Evolutionary conservation across 2,113 vertebrate genomes (phyloP).

Genomic region (Paraplagusia blochii): DNA sequence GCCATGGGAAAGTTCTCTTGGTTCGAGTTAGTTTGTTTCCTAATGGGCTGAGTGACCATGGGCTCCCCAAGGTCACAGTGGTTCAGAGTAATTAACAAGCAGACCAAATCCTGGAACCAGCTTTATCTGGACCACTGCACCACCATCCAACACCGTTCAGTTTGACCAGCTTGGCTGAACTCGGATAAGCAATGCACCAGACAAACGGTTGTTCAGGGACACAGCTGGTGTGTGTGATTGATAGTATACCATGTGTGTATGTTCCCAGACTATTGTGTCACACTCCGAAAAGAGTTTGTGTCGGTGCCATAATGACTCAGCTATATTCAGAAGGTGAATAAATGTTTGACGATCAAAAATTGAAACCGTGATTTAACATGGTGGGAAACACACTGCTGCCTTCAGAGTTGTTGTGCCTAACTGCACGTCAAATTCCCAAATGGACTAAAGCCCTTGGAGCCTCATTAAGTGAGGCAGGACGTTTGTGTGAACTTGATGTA

Average conservation of each 20-base stretch:
- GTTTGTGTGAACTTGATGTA: conserved; percentile 52
- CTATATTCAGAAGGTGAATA: conserved; percentile 8
- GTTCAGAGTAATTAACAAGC: conserved; percentile 46
- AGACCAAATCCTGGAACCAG: conserved; percentile 10
- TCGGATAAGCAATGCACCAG: conserved; percentile 20
- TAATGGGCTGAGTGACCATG: conserved; percentile 52
- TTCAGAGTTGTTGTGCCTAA: background rate
- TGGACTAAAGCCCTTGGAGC: conserved; percentile 30
- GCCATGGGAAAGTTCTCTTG: conserved; percentile 52
- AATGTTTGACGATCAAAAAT: background rate
- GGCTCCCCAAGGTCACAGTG: conserved; percentile 42
- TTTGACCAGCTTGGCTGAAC: conserved; percentile 13
- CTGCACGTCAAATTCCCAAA: conserved; percentile 39
- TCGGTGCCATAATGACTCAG: conserved; percentile 21
- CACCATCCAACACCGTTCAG: conserved; percentile 44
- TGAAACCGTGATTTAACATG: too few relatives aligned
- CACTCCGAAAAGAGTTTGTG: conserved; percentile 27
- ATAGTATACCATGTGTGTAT: conserved; percentile 39
- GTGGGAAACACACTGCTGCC: conserved; percentile 1
- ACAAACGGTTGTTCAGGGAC: conserved; percentile 50
- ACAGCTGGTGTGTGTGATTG: conserved; percentile 29
- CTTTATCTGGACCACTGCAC: conserved; percentile 42
- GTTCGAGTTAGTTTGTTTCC: conserved; percentile 34
- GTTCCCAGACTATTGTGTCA: conserved; percentile 51
- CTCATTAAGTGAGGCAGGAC: conserved; percentile 28